Conservation (phyloP, 2,797 vertebrate genomes). For the Melanogrammus aeglefinus region DNA sequence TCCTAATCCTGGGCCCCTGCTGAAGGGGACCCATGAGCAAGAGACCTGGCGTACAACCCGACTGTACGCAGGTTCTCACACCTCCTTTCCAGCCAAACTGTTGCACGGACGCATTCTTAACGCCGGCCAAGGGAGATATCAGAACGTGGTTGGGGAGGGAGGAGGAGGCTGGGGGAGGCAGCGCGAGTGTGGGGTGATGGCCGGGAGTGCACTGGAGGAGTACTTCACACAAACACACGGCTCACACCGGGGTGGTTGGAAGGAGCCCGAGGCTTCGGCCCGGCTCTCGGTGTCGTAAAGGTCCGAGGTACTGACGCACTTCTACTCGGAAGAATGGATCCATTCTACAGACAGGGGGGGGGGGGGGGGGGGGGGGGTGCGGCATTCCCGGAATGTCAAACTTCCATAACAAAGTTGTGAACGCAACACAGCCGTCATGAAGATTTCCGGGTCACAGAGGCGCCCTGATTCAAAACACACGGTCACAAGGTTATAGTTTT, state of each 20-base stretch:
- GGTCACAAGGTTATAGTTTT: background rate
- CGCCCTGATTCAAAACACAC: background rate
- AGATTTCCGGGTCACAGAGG: background rate
- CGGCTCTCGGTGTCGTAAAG: background rate
- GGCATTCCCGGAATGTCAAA: conserved; percentile 61
- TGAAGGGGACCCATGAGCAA: background rate
- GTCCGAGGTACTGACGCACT: conserved; percentile 15
- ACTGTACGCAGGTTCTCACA: background rate
- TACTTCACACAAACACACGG: background rate
- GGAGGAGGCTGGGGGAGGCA: background rate
- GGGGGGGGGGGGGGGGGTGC: conserved; percentile 18
- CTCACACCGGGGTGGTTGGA: background rate
- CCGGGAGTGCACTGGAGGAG: background rate
- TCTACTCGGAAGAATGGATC: conserved; percentile 54
- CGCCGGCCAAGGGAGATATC: background rate
- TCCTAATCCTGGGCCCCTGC: too few relatives aligned
- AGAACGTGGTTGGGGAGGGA: background rate
- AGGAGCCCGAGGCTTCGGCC: background rate
- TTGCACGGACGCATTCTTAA: background rate
- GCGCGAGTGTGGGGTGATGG: background rate
- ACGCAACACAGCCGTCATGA: background rate
- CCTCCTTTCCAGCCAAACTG: background rate
- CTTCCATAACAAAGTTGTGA: conserved; percentile 46
- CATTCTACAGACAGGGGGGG: conserved; percentile 36
- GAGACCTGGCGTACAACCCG: background rate